Percentiles rank a stretch among this genome's conserved stretches.
These are phyloP conservation scores for Drosophila trichaetosa DNA, from an alignment of 2,888 invertebrate species.

Conservation along the genomic window DNA sequence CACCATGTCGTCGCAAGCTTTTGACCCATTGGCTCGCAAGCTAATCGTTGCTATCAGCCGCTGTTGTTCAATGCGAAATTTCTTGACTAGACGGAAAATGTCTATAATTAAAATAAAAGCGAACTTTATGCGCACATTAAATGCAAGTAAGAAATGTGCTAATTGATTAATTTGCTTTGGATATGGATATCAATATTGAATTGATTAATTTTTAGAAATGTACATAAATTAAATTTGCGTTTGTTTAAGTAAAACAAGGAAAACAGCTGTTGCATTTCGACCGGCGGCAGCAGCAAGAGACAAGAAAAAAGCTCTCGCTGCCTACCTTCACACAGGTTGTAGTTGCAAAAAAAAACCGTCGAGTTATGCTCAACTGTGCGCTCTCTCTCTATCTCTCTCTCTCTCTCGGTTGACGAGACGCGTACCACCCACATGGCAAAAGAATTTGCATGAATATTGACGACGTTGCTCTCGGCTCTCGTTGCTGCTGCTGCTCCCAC, in stretches of 20 bases:
- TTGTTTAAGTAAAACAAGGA: slow-evolving; percentile 1
- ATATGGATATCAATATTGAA: not conserved
- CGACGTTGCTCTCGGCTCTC: slow-evolving; percentile 42
- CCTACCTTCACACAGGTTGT: slow-evolving; percentile 39
- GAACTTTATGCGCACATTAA: not conserved
- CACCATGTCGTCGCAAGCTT: slow-evolving; percentile 38
- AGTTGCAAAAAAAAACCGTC: slow-evolving; percentile 8
- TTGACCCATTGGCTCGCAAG: slow-evolving; percentile 5
- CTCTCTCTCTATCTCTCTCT: slow-evolving; percentile 10
- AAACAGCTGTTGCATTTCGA: slow-evolving; percentile 43
- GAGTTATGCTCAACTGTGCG: slow-evolving; percentile 11
- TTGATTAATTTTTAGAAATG: not conserved
- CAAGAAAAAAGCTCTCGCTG: slow-evolving; percentile 22
- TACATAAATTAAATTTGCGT: slow-evolving; percentile 3
- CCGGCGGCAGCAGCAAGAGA: slow-evolving; percentile 21
- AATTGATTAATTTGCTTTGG: not conserved
- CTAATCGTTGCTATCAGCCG: not conserved
- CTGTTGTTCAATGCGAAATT: slow-evolving; percentile 22
- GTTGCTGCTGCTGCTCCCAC: slow-evolving; percentile 46
- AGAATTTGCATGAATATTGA: slow-evolving; percentile 61
- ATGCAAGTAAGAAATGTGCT: not conserved
- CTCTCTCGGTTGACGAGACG: slow-evolving; percentile 1
- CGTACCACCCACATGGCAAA: slow-evolving; percentile 49
- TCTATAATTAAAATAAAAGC: not conserved
- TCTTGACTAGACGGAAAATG: not conserved